Percentiles rank a stretch among this genome's conserved stretches.
Evolutionary conservation across 2,113 vertebrate species (phyloP).

Genomic region (Nycticorax nycticorax): DNA sequence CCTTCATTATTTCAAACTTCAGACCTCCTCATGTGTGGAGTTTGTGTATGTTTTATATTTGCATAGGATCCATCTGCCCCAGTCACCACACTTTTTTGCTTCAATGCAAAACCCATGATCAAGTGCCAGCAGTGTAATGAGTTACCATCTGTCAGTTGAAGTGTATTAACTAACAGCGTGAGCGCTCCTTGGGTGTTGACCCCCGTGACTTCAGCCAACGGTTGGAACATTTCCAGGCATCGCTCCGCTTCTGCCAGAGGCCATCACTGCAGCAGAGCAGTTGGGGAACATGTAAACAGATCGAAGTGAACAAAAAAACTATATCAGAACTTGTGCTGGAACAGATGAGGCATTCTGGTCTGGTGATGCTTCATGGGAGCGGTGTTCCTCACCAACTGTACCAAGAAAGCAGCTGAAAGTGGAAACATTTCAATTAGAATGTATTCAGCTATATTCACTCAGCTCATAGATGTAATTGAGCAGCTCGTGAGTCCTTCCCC

Average conservation of each 20-base stretch:
- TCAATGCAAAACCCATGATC: not conserved
- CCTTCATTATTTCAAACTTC: not conserved
- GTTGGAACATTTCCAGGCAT: not conserved
- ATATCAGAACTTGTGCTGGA: not conserved
- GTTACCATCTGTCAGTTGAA: not conserved
- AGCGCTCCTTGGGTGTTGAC: not conserved
- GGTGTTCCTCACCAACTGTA: not conserved
- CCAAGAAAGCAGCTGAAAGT: not conserved
- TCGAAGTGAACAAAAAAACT: not conserved
- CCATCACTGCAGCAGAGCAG: not conserved
- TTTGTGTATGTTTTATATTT: not conserved
- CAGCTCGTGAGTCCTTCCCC: rapidly evolving
- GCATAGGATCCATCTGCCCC: not conserved
- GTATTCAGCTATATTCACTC: not conserved
- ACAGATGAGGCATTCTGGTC: not conserved
- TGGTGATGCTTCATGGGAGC: rapidly evolving
- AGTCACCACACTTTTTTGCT: not conserved
- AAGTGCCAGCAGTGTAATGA: not conserved
- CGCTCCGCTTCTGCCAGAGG: not conserved
- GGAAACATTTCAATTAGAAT: not conserved
- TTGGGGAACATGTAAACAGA: not conserved
- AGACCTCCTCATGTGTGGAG: not conserved
- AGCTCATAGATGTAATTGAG: not conserved
- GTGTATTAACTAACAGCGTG: rapidly evolving
- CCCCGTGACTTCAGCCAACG: rapidly evolving